Evolutionary conservation across 2,888 invertebrate genomes (phyloP).

Genomic region (Endomychus coccineus): DNA sequence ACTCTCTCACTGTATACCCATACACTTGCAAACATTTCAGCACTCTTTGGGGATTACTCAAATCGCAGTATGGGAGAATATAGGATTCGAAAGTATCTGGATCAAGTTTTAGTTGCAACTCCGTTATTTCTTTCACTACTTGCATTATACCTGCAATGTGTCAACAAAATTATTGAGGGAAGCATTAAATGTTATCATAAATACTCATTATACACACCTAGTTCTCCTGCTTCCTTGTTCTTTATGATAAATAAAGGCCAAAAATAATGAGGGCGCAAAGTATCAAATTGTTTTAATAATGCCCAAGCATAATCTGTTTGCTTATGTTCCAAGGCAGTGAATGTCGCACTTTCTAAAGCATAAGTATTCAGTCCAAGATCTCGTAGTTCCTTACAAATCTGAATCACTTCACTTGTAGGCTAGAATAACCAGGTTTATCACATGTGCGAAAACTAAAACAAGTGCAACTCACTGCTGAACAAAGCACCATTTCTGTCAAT

Average conservation of each 20-base stretch:
- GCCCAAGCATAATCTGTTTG: constrained; percentile 45
- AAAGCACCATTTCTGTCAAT: constrained; percentile 53
- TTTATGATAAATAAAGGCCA: constrained; percentile 61
- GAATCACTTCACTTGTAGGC: too few relatives aligned
- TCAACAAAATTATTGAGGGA: neutral
- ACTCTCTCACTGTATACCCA: constrained; percentile 39
- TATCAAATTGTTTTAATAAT: constrained; percentile 37
- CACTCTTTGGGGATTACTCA: constrained; percentile 45
- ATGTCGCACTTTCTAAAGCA: constrained; percentile 36
- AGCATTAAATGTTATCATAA: too few relatives aligned
- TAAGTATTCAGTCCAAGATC: constrained; percentile 45
- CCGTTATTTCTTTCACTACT: constrained; percentile 48
- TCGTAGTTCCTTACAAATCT: constrained; percentile 41
- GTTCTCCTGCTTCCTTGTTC: constrained; percentile 1
- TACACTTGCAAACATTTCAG: constrained; percentile 47
- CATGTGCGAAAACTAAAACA: too few relatives aligned
- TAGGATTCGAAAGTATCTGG: constrained; percentile 51
- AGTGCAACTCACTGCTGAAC: constrained; percentile 42
- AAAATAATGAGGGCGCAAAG: constrained; percentile 55
- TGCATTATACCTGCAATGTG: constrained; percentile 47
- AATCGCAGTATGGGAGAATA: constrained; percentile 50
- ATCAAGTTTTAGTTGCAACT: constrained; percentile 50
- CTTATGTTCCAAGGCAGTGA: constrained; percentile 45
- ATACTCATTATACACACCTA: too few relatives aligned
- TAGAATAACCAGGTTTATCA: too few relatives aligned